phyloP scores from a whole-genome alignment of 2,888 invertebrate genomes.

The Mimas tiliae region DNA sequence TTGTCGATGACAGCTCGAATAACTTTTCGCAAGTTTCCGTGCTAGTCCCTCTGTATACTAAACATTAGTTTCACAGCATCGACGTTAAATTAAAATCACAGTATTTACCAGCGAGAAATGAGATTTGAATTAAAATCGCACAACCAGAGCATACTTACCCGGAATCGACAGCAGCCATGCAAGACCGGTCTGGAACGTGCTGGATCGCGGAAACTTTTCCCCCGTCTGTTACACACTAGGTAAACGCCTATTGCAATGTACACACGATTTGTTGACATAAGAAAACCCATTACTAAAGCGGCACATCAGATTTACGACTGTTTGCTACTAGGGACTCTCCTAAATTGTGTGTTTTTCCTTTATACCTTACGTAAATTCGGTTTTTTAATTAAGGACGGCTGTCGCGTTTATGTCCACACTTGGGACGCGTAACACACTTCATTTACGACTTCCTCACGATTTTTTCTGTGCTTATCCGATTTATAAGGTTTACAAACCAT shows the following conservation, averaged over 20 bases:
- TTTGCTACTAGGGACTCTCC: constrained; percentile 51
- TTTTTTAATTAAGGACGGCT: constrained; percentile 58
- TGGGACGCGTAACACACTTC: constrained; percentile 53
- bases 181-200: constrained; percentile 8
- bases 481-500: constrained; percentile 34
- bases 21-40: no score
- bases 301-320: constrained; percentile 67
- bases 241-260: constrained; percentile 42
- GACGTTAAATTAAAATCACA: constrained; percentile 6
- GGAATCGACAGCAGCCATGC: constrained; percentile 18
- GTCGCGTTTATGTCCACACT: constrained; percentile 50
- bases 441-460: constrained; percentile 43
- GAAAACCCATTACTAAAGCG: constrained; percentile 67
- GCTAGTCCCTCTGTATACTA: no score
- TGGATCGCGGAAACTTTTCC: constrained; percentile 31
- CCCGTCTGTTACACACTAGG: constrained; percentile 32
- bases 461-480: constrained; percentile 33
- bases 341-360: constrained; percentile 56
- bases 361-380: constrained; percentile 51
- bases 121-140: constrained; percentile 20
- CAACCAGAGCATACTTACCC: constrained; percentile 21
- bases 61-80: not conserved
- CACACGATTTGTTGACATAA: constrained; percentile 65
- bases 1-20: no score
- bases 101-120: constrained; percentile 20